Evolutionary conservation across 1,140 invertebrate species (phyloP), one percentile per base, ranked within the genome.

Genomic region (Teleopsis dalmanni): DNA sequence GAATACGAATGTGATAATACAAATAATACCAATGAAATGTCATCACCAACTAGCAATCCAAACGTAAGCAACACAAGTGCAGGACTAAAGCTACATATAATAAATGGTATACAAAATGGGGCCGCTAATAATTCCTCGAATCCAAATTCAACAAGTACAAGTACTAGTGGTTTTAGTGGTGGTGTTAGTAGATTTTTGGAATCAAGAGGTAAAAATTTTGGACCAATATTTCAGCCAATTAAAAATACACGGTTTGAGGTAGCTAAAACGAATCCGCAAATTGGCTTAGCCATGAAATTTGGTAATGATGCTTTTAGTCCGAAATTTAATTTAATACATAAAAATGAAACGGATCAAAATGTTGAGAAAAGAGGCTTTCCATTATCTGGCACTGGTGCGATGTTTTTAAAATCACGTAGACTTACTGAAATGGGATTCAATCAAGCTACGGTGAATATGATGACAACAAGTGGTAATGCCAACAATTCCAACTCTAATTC

Each of bases 391-490:
- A 62, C 54, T 50, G 84, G 84, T 4, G 76, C 74, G 10, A 84
- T 85, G 75, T 86, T 85, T 54, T 70, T 86, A 13, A 85, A 85
- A 60, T 77, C 81, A 25, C 54, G 57, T 1, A 47, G 59, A 0
- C 58, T 59, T 8, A 40, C 45, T n/a, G 65, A 47, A 46, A 44
- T 47, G 21, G 47, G 13, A 21, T 25, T 22, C 2, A 44, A 40
- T 7, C 49, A 50, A 33, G 40, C 34, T 31, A 48, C 37, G 16
- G 42, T 38, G 8, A 13, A 33, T n/a, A 43, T 49, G 13, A 26
- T 38, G 4, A 36, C 33, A 21, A 16, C 27, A 4, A 21, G 19
- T 11, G 26, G 26, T 16, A 31, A 19, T 3, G 25, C 26, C 6
- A 18, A n/a, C 8, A 42, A 34, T n/a, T 18, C 29, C 6, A 46